Base-by-base conservation (phyloP, 2,888 invertebrate genomes). In the Aplocera efformata region DNA sequence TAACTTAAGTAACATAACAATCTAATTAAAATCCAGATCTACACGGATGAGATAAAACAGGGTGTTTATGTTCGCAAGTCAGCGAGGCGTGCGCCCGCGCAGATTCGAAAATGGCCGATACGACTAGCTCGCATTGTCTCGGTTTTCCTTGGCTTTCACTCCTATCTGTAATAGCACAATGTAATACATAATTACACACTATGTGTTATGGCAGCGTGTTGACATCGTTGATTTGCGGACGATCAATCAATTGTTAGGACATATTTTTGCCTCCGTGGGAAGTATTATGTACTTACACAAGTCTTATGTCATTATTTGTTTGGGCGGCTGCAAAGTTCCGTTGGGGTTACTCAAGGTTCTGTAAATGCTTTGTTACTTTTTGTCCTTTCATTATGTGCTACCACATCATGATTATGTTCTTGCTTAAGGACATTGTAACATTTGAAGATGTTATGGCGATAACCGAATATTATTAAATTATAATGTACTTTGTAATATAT, bases 101-200 rank as follows among this genome's bases (percentile, higher is more conserved):
- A 40, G 52, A 73, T 73, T 69, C 65, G 63, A 74, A 71, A 74
- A 73, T 63, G 60, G 23, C 58, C 58, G 60, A 65, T 68, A n/a
- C n/a, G n/a, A n/a, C n/a, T n/a, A 63, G 43, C 34, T 50, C 39
- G 52, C 60, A 68, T 69, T 75, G 72, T 72, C 52, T 68, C 32
- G 50, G 56, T 69, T 72, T 75, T 67, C 70, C 61, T 62, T 44
- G 33, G 56, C 75, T 77, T 76, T 72, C 76, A 61, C 68, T 38
- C 51, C 53, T 57, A 55, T 64, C 58, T 62, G 13, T 17, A 17
- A 17, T 5, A 17, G 13, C 13, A 17, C 13, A 67, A 63, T 67
- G 68, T 66, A 67, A 69, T 60, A 68, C 57, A 55, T 71, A 69
- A 72, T 76, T 73, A 49, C 49, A 45, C 23, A 25, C 28, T 41